Conservation (phyloP, 2,888 invertebrate genomes). For the Gymnocheta viridis region DNA sequence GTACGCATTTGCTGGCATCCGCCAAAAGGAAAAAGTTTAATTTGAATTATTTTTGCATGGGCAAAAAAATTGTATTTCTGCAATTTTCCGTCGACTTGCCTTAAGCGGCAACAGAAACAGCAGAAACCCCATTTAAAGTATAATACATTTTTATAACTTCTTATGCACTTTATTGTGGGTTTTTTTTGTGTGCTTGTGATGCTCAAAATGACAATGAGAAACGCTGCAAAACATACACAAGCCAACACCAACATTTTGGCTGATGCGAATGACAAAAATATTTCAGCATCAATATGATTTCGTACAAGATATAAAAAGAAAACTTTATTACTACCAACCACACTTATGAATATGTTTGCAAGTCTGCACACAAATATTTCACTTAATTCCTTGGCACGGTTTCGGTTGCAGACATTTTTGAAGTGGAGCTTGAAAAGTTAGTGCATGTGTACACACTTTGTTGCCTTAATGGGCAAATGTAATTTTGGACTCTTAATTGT, state of each 20-base stretch:
- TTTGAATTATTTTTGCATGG: slow-evolving; percentile 69
- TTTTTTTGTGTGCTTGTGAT: background rate
- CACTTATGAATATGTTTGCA: slow-evolving; percentile 4
- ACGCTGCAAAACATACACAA: background rate
- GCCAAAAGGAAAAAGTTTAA: slow-evolving; percentile 69
- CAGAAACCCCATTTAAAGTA: slow-evolving; percentile 46
- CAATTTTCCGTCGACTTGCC: slow-evolving; percentile 66
- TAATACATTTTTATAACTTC: slow-evolving; percentile 36
- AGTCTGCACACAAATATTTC: background rate
- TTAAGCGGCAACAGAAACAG: slow-evolving; percentile 30
- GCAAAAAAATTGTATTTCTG: slow-evolving; percentile 48
- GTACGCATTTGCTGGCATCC: slow-evolving; percentile 69
- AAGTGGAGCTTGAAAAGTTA: background rate
- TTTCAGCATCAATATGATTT: slow-evolving; percentile 49
- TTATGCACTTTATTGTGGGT: background rate
- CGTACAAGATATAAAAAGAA: background rate
- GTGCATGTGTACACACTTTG: too few species aligned
- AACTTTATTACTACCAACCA: slow-evolving; percentile 14
- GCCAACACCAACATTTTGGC: slow-evolving; percentile 19
- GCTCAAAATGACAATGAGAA: slow-evolving; percentile 41
- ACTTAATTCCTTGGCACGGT: slow-evolving; percentile 3
- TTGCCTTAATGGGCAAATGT: too few species aligned
- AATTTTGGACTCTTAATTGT: too few species aligned
- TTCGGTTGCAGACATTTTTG: background rate
- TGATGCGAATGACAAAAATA: slow-evolving; percentile 30